Conservation (phyloP, 2,797 vertebrate genomes). For the Acanthopagrus latus region DNA sequence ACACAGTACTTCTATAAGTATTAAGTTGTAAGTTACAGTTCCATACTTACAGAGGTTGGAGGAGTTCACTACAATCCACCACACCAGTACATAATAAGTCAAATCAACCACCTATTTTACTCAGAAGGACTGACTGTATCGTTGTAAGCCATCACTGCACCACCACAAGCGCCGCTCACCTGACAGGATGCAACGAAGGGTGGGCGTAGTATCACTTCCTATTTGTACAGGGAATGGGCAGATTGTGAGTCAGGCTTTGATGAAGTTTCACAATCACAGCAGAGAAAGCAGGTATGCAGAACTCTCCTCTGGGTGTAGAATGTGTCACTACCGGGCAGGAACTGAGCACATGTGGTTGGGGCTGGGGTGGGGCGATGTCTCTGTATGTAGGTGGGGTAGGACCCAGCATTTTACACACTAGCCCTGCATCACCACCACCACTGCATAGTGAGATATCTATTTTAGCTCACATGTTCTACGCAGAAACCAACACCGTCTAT, state of each 20-base stretch:
- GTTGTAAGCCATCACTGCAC: neutral
- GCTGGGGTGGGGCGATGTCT: neutral
- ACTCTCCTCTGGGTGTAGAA: neutral
- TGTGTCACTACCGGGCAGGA: neutral
- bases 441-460: no score
- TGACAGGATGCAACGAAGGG: neutral
- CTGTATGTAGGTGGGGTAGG: no score
- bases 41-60: neutral
- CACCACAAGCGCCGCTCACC: neutral
- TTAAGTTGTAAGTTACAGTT: neutral
- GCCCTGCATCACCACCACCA: no score
- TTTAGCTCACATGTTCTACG: no score
- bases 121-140: no score
- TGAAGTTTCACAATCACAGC: neutral
- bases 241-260: neutral
- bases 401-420: no score
- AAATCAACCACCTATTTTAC: neutral
- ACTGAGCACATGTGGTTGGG: neutral
- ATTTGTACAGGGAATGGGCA: rapidly evolving
- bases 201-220: neutral
- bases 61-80: neutral
- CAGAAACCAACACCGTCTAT: no score
- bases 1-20: neutral
- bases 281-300: neutral
- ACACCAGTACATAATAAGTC: neutral